A percentile compares a stretch with the other conserved stretches of the same genome.
Conservation (phyloP, 2,113 vertebrate genomes). For the Butastur rufipennis region DNA sequence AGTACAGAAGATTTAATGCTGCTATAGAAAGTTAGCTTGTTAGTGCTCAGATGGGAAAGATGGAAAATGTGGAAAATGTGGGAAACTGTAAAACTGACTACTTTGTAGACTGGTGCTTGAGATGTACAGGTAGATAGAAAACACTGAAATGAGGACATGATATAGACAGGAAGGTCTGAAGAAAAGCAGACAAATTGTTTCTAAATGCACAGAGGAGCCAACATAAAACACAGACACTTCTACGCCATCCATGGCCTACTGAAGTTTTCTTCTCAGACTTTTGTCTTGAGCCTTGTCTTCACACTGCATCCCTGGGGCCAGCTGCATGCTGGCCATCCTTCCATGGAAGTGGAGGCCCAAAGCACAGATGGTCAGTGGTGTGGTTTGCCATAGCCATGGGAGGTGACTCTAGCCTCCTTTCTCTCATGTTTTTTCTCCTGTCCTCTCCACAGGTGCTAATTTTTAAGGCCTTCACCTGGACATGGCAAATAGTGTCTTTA, state of each 20-base stretch:
- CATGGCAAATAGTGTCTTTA: neutral
- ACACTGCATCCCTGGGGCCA: neutral
- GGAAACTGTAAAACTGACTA: neutral
- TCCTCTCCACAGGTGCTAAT: neutral
- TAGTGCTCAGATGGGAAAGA: neutral
- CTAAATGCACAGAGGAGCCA: neutral
- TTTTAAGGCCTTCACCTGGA: neutral
- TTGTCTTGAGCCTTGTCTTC: neutral
- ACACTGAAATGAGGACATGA: neutral
- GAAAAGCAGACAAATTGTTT: neutral
- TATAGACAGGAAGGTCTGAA: neutral
- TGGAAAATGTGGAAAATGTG: neutral
- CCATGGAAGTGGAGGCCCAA: neutral
- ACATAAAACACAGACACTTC: neutral
- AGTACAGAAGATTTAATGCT: neutral
- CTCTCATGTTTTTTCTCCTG: neutral
- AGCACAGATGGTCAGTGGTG: neutral
- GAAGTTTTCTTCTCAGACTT: neutral
- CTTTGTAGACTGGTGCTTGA: neutral
- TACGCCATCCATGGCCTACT: accelerated
- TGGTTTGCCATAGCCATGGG: neutral
- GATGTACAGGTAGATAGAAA: neutral
- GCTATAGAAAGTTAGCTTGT: neutral
- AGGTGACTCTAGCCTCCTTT: neutral
- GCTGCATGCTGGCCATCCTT: neutral